Evolutionary conservation across 2,888 invertebrate genomes (phyloP), one percentile per base, ranked within the genome.

Genomic region (Euclidia mi): DNA sequence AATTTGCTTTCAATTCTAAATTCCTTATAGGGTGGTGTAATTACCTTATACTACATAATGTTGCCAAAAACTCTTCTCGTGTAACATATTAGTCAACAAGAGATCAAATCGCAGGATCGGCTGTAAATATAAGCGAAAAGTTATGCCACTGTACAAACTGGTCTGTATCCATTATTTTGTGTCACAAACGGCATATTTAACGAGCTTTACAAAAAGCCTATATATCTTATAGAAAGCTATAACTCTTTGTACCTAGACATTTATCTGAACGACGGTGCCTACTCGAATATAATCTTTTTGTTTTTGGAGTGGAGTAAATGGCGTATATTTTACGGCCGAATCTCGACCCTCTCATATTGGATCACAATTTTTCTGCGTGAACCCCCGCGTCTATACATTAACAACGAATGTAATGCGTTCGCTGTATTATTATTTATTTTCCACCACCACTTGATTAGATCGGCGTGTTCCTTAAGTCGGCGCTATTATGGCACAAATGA

Each of bases 401-500:
- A 73, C 69, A 71, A 64, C 63, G 56, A 71, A 69, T 71, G 74
- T 74, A 74, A 71, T 73, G 58, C 61, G 43, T 61, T 61, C 58
- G 46, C 57, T 58, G 56, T 71, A 65, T 56, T 61, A 69, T 73
- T 63, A 63, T 71, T 73, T 65, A 47, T 69, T 63, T n/a, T 59
- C 59, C 52, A 56, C 47, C 44, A 46, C 50, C 52, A 47, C 49
- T 65, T 65, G 53, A 62, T 73, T 57, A 60, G 62, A 51, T 59
- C 50, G 44, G 56, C 57, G 47, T 56, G 64, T 53, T 59, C 50
- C 61, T 67, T 58, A 60, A 60, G 29, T 64, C 70, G 67, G 49
- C 70, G 64, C 64, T 68, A 65, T 76, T 71, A 72, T 65, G 53
- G 53, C 56, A 57, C 55, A 65, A 71, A 78, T 74, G 76, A 71